These are phyloP conservation scores for Podocnemis expansa DNA, from an alignment of 2,113 vertebrate genomes.

Conservation along the genomic window DNA sequence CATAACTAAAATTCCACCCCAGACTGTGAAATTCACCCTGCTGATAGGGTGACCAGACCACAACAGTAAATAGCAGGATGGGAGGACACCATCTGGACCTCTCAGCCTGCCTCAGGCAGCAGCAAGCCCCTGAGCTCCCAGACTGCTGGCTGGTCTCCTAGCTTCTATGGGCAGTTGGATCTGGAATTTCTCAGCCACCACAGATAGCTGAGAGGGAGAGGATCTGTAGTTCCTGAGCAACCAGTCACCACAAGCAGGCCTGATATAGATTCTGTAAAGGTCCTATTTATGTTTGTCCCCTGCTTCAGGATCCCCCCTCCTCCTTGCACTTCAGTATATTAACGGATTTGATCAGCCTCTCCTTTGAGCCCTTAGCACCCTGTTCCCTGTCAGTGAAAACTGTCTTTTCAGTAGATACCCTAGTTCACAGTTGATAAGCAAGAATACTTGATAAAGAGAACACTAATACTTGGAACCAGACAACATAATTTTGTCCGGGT, in stretches of 20 bases:
- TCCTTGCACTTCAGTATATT: neutral
- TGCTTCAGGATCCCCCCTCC: neutral
- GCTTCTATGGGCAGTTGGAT: no score
- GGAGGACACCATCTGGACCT: no score
- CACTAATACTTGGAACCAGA: neutral
- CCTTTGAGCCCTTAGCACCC: neutral
- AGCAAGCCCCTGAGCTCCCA: no score
- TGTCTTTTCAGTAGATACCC: neutral
- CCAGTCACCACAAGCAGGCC: no score
- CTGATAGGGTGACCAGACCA: neutral
- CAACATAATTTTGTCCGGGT: conserved; percentile 47
- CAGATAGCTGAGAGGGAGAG: no score
- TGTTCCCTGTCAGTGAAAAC: no score
- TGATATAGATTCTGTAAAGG: neutral
- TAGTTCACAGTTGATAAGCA: neutral
- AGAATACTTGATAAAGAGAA: neutral
- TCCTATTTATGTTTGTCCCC: neutral
- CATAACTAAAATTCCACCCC: neutral
- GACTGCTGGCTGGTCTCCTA: no score
- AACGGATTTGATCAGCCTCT: neutral
- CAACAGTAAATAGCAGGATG: no score
- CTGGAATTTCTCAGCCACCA: no score
- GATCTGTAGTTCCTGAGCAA: no score
- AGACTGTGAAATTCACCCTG: neutral
- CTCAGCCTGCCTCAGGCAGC: no score